Percentiles rank a stretch among this genome's conserved stretches.
phyloP scores from a whole-genome alignment of 37 sponge, comb jelly and placozoan genomes.

The Spongilla lacustris region DNA sequence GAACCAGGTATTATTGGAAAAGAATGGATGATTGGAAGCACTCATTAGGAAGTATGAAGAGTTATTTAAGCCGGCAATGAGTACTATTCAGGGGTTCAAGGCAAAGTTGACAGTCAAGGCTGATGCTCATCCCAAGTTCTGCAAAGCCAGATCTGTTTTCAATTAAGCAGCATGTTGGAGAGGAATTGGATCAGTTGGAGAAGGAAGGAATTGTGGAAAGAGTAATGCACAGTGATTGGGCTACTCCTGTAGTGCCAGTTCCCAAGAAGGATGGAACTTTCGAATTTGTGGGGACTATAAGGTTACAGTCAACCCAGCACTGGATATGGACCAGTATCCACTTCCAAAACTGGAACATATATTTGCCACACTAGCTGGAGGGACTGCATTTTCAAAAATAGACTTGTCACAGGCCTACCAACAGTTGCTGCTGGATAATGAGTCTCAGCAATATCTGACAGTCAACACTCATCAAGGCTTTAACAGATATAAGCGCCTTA shows the following conservation, averaged over 20 bases:
- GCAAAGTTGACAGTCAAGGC: conserved; percentile 15
- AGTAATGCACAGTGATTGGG: conserved; percentile 56
- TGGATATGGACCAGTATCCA: conserved; percentile 43
- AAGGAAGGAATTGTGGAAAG: conserved; percentile 33
- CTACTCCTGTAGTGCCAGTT: conserved; percentile 60
- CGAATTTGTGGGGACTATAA: conserved; percentile 68
- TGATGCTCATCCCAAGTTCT: conserved; percentile 30
- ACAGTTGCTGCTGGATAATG: conserved; percentile 35
- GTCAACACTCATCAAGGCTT: conserved; percentile 67
- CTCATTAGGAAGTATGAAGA: conserved; percentile 15
- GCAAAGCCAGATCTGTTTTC: conserved; percentile 23
- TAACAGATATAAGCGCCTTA: conserved; percentile 12
- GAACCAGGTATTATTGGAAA: not conserved
- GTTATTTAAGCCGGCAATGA: conserved; percentile 32
- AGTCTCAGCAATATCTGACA: conserved; percentile 23
- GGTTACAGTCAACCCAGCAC: conserved; percentile 51
- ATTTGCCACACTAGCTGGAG: conserved; percentile 40
- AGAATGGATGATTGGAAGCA: not conserved
- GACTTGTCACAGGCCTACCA: conserved; percentile 62
- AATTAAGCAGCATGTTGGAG: conserved; percentile 20
- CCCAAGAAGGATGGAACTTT: conserved; percentile 30
- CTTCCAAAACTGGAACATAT: conserved; percentile 47
- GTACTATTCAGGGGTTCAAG: conserved; percentile 8
- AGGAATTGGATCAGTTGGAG: conserved; percentile 31
- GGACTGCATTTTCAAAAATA: conserved; percentile 49